Base-by-base conservation (phyloP, 2,888 invertebrate species). In the Apoda limacodes region DNA sequence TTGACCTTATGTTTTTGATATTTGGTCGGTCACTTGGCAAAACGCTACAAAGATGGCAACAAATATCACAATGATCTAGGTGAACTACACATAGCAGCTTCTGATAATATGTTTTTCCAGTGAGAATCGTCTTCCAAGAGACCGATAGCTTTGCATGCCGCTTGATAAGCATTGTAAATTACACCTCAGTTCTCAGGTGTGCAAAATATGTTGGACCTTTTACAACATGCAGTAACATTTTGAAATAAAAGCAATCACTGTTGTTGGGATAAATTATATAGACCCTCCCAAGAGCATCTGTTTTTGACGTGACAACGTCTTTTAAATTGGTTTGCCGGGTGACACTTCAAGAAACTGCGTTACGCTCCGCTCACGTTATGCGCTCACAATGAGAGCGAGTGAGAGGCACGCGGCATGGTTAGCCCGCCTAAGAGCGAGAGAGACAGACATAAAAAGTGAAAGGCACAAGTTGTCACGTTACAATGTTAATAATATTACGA, bases 201-300 rank as follows among this genome's bases (percentile, higher is more conserved):
- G 37, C 28, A 48, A 57, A 59, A 15, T 52, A 55, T 32, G 40
- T 48, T 19, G 52, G 50, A 24, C 52, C 55, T 26, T 37, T 40
- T 26, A 58, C 45, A 30, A 43, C 10, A 37, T 48, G 46, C 28
- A 45, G 35, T 33, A 47, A 43, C 40, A 48, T 36, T 32, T 39
- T 36, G 24, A 48, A 21, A 34, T 43, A 37, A 36, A 39, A 45
- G 30, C 45, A 47, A 34, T 45, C 42, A 12, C 35, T 34, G 29
- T 42, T 40, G 26, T 35, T 42, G 13, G 40, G 42, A 33, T 45
- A 37, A 32, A 42, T 17, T 11, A 28, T 28, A 25, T 48, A 48
- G 15, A 43, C 42, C 30, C 46, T 37, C 21, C 43, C 43, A 34
- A 48, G 35, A 40, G 42, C 35, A 36, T 39, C 25, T n/a, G n/a